A percentile compares a stretch with the other conserved stretches of the same genome.
phyloP scores from a whole-genome alignment of 2,113 vertebrate species.

The Micronycteris hirsuta region DNA sequence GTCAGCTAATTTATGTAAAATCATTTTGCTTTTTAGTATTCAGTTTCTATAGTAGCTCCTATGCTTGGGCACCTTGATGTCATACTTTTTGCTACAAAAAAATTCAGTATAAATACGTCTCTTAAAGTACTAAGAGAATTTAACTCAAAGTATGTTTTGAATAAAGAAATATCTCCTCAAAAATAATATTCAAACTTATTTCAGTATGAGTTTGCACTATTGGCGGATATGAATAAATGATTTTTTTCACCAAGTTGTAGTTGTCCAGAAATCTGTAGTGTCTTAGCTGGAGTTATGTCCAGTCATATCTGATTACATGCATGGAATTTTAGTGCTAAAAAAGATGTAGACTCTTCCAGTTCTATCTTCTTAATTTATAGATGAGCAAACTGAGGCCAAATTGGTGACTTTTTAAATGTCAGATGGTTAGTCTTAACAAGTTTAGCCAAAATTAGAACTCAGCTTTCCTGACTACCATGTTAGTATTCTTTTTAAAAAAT shows the following conservation, averaged over 20 bases:
- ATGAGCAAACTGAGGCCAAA: neutral
- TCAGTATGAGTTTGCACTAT: neutral
- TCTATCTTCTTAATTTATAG: neutral
- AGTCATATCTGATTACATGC: neutral
- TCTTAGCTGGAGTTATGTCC: neutral
- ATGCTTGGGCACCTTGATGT: neutral
- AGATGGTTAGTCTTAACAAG: neutral
- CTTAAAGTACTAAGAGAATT: conserved; percentile 7
- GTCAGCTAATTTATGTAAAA: neutral
- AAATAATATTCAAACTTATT: neutral
- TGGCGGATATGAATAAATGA: neutral
- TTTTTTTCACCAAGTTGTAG: neutral
- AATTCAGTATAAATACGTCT: neutral
- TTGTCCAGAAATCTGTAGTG: neutral
- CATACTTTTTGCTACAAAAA: neutral
- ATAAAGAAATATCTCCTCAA: neutral
- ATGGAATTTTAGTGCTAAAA: neutral
- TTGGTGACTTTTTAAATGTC: neutral
- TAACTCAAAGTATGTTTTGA: conserved; percentile 27
- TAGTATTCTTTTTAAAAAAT: neutral
- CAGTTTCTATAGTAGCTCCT: neutral
- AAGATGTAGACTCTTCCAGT: neutral
- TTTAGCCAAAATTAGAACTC: neutral
- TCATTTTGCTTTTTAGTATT: neutral
- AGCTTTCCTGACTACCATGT: neutral